These are phyloP conservation scores for Hylia prasina DNA, from an alignment of 2,113 vertebrate genomes.

Conservation along the genomic window DNA sequence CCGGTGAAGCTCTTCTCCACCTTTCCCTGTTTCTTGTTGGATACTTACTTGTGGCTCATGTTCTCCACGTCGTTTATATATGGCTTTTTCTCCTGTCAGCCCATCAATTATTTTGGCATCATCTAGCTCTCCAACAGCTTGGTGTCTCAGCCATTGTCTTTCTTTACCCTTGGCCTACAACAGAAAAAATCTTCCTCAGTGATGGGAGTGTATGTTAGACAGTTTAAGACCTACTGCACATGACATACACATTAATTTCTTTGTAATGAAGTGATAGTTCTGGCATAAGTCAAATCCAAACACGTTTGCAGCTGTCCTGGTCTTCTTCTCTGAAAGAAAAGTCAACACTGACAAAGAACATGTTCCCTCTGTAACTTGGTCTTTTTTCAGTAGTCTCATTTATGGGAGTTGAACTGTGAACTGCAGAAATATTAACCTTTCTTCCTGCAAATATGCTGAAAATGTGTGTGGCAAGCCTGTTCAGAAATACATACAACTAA, in stretches of 20 bases:
- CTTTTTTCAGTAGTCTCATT: neutral
- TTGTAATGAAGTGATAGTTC: neutral
- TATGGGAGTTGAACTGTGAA: neutral
- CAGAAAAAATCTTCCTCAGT: neutral
- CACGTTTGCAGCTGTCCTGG: neutral
- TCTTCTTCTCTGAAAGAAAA: neutral
- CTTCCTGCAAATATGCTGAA: neutral
- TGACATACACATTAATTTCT: neutral
- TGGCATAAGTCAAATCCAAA: neutral
- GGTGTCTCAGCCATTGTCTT: constrained; percentile 93
- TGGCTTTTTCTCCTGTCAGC: constrained; percentile 90
- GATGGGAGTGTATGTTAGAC: neutral
- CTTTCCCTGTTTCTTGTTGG: neutral
- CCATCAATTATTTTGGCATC: constrained; percentile 97
- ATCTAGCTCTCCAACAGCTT: constrained; percentile 90
- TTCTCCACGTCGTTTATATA: constrained; percentile 93
- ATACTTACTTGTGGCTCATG: constrained; percentile 87
- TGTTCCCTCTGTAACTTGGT: neutral
- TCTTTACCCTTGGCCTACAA: constrained; percentile 95
- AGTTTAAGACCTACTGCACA: neutral
- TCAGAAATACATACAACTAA: neutral
- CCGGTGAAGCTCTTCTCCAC: rapidly evolving
- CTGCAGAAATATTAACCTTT: neutral
- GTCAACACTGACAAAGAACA: neutral
- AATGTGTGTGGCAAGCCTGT: neutral